These are phyloP conservation scores for Mercenaria mercenaria DNA, from an alignment of 1,140 invertebrate genomes.

Conservation along the genomic window DNA sequence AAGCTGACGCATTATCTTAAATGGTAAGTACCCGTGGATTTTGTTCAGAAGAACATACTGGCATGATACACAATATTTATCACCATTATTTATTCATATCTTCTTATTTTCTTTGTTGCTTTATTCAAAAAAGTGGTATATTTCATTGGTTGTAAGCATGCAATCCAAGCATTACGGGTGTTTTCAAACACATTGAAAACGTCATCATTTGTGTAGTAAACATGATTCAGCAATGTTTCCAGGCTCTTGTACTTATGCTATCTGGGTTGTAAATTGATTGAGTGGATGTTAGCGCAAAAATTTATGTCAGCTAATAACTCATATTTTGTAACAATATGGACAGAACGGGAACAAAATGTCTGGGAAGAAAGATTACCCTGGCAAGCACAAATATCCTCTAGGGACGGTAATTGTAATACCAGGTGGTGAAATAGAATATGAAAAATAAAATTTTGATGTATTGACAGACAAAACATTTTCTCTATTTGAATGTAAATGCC, in stretches of 20 bases:
- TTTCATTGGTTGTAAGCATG: not conserved
- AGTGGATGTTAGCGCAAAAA: not conserved
- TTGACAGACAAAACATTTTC: too few species aligned
- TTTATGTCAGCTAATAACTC: not conserved
- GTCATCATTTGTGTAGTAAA: not conserved
- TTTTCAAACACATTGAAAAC: not conserved
- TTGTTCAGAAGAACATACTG: too few species aligned
- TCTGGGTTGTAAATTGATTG: slow-evolving; percentile 2
- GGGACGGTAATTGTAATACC: not conserved
- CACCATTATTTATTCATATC: not conserved
- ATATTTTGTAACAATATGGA: not conserved
- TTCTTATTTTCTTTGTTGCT: not conserved
- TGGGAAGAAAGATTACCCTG: not conserved
- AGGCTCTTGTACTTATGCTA: not conserved
- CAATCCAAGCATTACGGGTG: not conserved
- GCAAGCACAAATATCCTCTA: not conserved
- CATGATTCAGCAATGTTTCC: not conserved
- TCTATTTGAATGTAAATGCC: too few species aligned
- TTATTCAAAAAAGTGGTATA: not conserved
- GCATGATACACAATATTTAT: too few species aligned
- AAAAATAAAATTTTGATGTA: not conserved
- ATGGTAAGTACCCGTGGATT: too few species aligned
- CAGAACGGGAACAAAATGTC: not conserved
- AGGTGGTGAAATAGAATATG: not conserved
- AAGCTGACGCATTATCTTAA: too few species aligned